phyloP scores from a whole-genome alignment of 2,797 vertebrate species.

The Acanthurus leucopareius region DNA sequence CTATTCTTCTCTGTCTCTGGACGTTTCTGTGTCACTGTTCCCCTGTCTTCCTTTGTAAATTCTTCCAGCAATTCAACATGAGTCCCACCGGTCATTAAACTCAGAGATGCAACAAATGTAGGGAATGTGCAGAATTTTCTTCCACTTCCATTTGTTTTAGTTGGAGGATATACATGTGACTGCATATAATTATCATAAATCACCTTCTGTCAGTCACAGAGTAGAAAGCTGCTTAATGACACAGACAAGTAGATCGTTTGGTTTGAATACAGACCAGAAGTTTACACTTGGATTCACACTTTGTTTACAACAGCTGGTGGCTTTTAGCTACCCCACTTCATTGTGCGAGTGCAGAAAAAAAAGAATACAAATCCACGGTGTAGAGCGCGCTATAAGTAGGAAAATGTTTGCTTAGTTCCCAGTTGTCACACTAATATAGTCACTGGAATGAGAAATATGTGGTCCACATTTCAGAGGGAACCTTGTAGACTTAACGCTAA shows the following conservation, averaged over 20 bases:
- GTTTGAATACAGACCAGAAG: background rate
- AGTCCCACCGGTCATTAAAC: constrained; percentile 30
- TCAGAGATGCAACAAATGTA: constrained; percentile 14
- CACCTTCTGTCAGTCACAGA: background rate
- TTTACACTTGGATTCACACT: constrained; percentile 3
- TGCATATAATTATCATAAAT: constrained; percentile 11
- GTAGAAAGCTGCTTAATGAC: background rate
- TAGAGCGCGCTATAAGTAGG: background rate
- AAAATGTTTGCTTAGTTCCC: background rate
- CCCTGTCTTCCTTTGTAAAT: constrained; percentile 54
- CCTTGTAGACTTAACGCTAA: background rate
- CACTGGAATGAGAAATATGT: constrained; percentile 2
- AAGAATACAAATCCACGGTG: background rate
- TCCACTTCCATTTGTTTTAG: constrained; percentile 1
- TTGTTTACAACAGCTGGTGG: constrained; percentile 4
- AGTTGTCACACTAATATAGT: background rate
- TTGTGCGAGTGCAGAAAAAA: background rate
- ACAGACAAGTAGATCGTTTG: background rate
- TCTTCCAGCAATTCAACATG: constrained; percentile 47
- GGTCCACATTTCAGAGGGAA: background rate
- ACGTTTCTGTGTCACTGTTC: constrained; percentile 58
- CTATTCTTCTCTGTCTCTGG: constrained; percentile 73
- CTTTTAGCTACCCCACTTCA: constrained; percentile 12
- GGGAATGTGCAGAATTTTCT: background rate
- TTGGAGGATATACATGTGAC: constrained; percentile 4